These are phyloP conservation scores for Drosophila cardini DNA, from an alignment of 1,140 invertebrate species.

Conservation along the genomic window DNA sequence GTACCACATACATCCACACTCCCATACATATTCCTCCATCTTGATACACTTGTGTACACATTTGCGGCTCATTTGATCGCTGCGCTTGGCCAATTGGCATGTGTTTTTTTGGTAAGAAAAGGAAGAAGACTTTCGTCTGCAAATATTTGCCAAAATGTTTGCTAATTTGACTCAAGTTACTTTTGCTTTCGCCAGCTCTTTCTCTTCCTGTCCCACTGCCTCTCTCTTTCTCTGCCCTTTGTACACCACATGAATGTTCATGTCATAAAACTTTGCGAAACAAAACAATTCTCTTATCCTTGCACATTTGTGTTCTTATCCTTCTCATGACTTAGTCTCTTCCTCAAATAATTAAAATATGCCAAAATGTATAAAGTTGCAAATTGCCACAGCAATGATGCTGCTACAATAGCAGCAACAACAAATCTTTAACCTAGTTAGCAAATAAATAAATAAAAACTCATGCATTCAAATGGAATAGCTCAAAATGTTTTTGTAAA, in stretches of 20 bases:
- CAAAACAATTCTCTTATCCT: slow-evolving; percentile 12
- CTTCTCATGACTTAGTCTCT: background rate
- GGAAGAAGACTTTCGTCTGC: slow-evolving; percentile 55
- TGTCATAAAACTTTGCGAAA: slow-evolving; percentile 20
- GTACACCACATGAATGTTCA: background rate
- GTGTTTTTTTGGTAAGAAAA: slow-evolving; percentile 3
- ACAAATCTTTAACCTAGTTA: slow-evolving; percentile 6
- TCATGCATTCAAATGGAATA: slow-evolving; percentile 5
- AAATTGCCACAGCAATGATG: slow-evolving; percentile 17
- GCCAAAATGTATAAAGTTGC: slow-evolving; percentile 28
- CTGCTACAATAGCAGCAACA: background rate
- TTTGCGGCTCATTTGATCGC: slow-evolving; percentile 80
- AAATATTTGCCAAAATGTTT: slow-evolving; percentile 72
- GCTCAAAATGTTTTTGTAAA: too few relatives aligned
- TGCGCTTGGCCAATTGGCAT: slow-evolving; percentile 67
- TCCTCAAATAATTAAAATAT: slow-evolving; percentile 40
- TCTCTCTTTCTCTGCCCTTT: too few relatives aligned
- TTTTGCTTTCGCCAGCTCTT: background rate
- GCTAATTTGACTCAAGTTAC: slow-evolving; percentile 72
- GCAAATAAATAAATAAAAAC: background rate
- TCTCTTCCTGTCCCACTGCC: background rate
- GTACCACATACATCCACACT: too few relatives aligned
- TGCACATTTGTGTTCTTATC: background rate
- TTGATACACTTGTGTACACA: slow-evolving; percentile 65
- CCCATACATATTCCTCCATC: background rate